A percentile compares a stretch with the other conserved stretches of the same genome.
Conservation (phyloP, 2,113 vertebrate genomes). For the Centropus unirufus region DNA sequence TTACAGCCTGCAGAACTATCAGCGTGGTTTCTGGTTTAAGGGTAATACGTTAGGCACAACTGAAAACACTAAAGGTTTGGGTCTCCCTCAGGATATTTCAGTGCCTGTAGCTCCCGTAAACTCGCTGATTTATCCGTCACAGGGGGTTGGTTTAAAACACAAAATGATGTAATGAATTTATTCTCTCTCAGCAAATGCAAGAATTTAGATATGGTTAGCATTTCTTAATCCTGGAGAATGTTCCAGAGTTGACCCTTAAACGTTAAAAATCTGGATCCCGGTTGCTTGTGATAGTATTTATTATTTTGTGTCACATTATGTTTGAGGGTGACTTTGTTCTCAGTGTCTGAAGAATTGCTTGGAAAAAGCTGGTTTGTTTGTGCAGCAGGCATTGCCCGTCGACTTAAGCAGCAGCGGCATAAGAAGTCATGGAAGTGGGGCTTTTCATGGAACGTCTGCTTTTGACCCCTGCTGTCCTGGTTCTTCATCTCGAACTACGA, state of each 20-base stretch:
- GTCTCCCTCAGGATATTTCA: not conserved
- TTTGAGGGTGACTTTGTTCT: not conserved
- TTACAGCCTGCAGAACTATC: not conserved
- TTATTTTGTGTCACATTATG: not conserved
- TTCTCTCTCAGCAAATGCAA: not conserved
- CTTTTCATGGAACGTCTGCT: constrained; percentile 92
- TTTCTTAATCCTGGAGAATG: not conserved
- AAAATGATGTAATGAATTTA: not conserved
- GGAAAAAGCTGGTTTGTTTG: constrained; percentile 43
- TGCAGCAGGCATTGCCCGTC: constrained; percentile 93
- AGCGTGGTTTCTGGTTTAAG: not conserved
- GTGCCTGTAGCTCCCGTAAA: not conserved
- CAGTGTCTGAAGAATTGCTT: not conserved
- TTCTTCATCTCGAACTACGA: constrained; percentile 87
- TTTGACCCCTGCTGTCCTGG: constrained; percentile 98
- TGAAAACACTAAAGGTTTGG: not conserved
- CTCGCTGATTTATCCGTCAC: not conserved
- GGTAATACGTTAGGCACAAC: not conserved
- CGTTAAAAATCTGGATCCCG: not conserved
- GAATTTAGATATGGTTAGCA: not conserved
- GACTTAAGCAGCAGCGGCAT: constrained; percentile 93
- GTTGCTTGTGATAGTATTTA: not conserved
- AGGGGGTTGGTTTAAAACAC: too few relatives aligned
- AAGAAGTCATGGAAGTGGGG: constrained; percentile 83
- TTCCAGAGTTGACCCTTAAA: not conserved